These are phyloP conservation scores for Stichodactyla mertensii DNA, from an alignment of 64 coral and sea anemone genomes.

Conservation along the genomic window DNA sequence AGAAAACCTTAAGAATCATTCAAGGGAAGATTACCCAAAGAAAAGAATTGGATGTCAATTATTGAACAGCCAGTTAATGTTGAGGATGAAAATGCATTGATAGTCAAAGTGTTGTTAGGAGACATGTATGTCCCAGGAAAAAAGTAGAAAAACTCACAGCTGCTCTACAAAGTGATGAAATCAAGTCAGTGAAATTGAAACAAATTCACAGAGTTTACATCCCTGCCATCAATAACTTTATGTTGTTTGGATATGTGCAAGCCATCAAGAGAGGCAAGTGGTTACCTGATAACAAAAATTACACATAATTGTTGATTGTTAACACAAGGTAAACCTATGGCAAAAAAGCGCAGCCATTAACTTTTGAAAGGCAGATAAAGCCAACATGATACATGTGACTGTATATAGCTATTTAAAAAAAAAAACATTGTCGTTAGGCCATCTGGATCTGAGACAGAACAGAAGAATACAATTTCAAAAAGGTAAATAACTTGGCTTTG, in stretches of 20 bases:
- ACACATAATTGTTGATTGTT: constrained; percentile 33
- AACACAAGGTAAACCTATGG: background rate
- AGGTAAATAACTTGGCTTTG: too few species aligned
- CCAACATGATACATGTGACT: too few species aligned
- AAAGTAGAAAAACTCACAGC: constrained; percentile 35
- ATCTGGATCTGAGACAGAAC: too few species aligned
- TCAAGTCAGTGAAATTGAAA: constrained; percentile 27
- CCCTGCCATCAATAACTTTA: constrained; percentile 15
- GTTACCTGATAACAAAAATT: constrained; percentile 13
- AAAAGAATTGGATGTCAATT: constrained; percentile 17
- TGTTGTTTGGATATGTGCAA: constrained; percentile 42
- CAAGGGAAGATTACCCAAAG: constrained; percentile 16
- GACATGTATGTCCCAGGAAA: constrained; percentile 42
- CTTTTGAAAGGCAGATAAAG: too few species aligned
- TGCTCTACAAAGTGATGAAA: constrained; percentile 40
- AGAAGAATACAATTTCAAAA: too few species aligned
- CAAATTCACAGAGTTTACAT: constrained; percentile 30
- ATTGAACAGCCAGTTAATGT: constrained; percentile 34
- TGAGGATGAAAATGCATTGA: constrained; percentile 51
- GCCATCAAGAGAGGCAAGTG: constrained; percentile 32
- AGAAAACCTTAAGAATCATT: constrained; percentile 23
- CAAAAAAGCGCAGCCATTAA: too few species aligned
- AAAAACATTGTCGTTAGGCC: too few species aligned
- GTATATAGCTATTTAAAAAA: too few species aligned
- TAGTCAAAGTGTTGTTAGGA: constrained; percentile 26